These are phyloP conservation scores for Leptodirus hochenwartii DNA, from an alignment of 2,888 invertebrate genomes.

Conservation along the genomic window DNA sequence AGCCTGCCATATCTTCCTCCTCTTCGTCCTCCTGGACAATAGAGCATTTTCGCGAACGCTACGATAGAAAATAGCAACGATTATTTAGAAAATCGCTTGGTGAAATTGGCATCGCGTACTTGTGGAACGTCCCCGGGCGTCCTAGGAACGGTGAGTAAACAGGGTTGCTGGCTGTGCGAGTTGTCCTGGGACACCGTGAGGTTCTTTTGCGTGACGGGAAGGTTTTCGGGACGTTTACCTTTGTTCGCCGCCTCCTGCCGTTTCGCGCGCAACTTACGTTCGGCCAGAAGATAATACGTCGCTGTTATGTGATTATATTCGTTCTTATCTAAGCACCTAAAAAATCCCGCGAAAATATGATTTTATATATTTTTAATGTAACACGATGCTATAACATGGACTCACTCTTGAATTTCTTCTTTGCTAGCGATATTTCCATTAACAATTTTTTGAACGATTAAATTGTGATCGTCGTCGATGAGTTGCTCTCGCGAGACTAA, in stretches of 20 bases:
- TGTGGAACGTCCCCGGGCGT: constrained; percentile 50
- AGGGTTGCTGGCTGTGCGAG: constrained; percentile 18
- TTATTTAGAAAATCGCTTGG: neutral
- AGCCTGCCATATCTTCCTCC: constrained; percentile 52
- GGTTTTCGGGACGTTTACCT: constrained; percentile 24
- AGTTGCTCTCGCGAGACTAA: constrained; percentile 79
- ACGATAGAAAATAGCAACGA: constrained; percentile 14
- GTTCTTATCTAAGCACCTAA: constrained; percentile 77
- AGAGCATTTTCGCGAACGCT: constrained; percentile 71
- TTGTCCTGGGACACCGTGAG: constrained; percentile 9
- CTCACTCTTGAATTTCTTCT: constrained; percentile 81
- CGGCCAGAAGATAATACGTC: constrained; percentile 91
- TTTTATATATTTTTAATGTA: neutral
- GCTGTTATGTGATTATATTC: constrained; percentile 98
- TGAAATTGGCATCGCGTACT: constrained; percentile 24
- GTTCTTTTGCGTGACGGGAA: constrained; percentile 22
- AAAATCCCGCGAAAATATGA: constrained; percentile 12
- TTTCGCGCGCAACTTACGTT: constrained; percentile 69
- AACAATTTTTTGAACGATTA: constrained; percentile 91
- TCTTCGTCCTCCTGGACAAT: constrained; percentile 88
- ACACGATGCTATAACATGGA: constrained; percentile 11
- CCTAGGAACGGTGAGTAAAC: constrained; percentile 39
- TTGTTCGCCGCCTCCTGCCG: constrained; percentile 43
- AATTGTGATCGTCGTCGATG: constrained; percentile 76
- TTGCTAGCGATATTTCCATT: constrained; percentile 87